Conservation (phyloP, 2,888 invertebrate genomes). For the Zaprionus obscuricornis region DNA sequence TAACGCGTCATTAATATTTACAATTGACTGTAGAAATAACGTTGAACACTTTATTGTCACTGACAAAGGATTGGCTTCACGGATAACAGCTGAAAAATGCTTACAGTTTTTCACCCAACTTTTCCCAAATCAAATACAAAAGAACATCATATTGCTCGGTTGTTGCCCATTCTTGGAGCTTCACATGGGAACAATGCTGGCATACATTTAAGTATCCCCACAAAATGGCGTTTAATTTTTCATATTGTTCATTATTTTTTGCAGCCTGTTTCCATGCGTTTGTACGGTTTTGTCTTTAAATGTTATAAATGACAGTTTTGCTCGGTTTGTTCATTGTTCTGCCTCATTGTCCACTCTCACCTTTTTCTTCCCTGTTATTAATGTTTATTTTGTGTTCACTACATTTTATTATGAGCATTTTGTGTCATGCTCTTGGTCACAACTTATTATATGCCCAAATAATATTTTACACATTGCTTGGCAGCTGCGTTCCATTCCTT, state of each 20-base stretch:
- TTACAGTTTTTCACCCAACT: too few relatives aligned
- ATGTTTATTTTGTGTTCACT: conserved; percentile 54
- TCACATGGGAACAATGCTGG: conserved; percentile 6
- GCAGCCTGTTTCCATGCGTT: conserved; percentile 20
- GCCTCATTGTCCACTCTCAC: conserved; percentile 54
- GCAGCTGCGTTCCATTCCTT: conserved; percentile 31
- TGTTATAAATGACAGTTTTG: conserved; percentile 52
- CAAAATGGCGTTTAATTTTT: conserved; percentile 57
- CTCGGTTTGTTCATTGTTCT: conserved; percentile 35
- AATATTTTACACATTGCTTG: conserved; percentile 45
- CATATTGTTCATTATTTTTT: conserved; percentile 38
- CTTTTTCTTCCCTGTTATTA: conserved; percentile 45
- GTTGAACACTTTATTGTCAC: conserved; percentile 41
- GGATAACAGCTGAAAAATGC: conserved; percentile 24
- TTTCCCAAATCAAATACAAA: too few relatives aligned
- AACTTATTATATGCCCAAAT: conserved; percentile 37
- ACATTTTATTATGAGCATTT: conserved; percentile 26
- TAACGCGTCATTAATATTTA: conserved; percentile 30
- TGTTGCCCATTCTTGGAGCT: too few relatives aligned
- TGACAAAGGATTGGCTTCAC: conserved; percentile 40
- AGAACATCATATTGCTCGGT: too few relatives aligned
- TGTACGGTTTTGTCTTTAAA: conserved; percentile 35
- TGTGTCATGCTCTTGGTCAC: conserved; percentile 8
- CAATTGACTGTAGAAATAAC: conserved; percentile 14
- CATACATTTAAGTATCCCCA: conserved; percentile 14